A percentile compares a stretch with the other conserved stretches of the same genome.
Evolutionary conservation across 2,113 vertebrate species (phyloP).

Genomic region (Larimichthys crocea): DNA sequence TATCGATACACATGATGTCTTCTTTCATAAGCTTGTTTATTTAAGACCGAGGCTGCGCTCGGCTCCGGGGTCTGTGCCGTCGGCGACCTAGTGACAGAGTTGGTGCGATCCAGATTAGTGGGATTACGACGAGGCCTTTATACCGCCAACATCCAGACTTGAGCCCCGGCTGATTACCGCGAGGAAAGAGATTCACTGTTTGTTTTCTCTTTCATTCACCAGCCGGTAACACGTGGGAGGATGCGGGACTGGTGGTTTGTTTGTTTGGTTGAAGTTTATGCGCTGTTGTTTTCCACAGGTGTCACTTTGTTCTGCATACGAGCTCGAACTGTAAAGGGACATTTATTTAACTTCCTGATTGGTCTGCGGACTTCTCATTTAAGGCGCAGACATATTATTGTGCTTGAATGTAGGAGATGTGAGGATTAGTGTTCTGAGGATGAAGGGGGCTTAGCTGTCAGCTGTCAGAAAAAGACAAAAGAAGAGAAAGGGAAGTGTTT

Average conservation of each 20-base stretch:
- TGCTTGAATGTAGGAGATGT: background rate
- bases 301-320: background rate
- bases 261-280: background rate
- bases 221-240: background rate
- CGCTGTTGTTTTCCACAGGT: background rate
- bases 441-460: conserved; percentile 7
- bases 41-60: background rate
- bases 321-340: background rate
- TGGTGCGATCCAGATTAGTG: conserved; percentile 73
- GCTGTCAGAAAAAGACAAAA: background rate
- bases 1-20: background rate
- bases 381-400: background rate
- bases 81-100: conserved; percentile 72
- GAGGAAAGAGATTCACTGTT: conserved; percentile 50
- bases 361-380: background rate
- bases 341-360: background rate
- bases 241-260: background rate
- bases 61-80: conserved; percentile 20
- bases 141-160: conserved; percentile 42
- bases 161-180: conserved; percentile 56
- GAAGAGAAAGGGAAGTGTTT: background rate
- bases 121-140: conserved; percentile 68
- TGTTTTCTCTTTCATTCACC: conserved; percentile 58
- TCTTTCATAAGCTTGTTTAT: no score
- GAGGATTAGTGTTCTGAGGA: conserved; percentile 21